phyloP scores from a whole-genome alignment of 1,140 invertebrate genomes.

The Sitobion miscanthi region DNA sequence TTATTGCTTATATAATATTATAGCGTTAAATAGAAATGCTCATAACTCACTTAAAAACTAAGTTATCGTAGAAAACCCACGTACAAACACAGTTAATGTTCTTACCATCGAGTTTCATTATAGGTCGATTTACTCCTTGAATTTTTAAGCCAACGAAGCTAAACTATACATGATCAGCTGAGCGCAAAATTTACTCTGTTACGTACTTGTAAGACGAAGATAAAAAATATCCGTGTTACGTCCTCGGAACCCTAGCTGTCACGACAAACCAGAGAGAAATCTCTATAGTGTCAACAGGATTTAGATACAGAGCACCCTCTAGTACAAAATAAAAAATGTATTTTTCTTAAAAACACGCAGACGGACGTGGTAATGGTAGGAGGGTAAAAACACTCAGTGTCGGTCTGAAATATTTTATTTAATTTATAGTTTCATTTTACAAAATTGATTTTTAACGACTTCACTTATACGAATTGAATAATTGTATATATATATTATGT shows the following conservation, averaged over 20 bases:
- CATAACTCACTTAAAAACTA: too few species aligned
- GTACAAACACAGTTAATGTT: too few species aligned
- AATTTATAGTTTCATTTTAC: constrained; percentile 42
- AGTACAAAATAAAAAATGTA: background rate
- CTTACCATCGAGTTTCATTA: too few species aligned
- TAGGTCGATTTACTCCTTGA: too few species aligned
- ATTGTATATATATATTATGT: background rate
- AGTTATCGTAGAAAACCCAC: too few species aligned
- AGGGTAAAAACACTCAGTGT: constrained; percentile 29
- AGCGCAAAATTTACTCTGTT: too few species aligned
- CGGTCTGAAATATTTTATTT: background rate
- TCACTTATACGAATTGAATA: background rate
- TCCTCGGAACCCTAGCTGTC: background rate
- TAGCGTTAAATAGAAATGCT: too few species aligned
- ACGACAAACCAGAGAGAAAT: background rate
- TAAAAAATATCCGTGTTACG: too few species aligned
- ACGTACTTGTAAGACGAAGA: too few species aligned
- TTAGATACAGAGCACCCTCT: background rate
- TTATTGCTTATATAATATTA: too few species aligned
- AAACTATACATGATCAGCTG: too few species aligned
- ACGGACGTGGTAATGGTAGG: background rate
- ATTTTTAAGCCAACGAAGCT: too few species aligned
- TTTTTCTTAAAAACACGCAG: background rate
- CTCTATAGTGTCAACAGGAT: background rate
- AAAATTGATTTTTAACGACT: constrained; percentile 52